Evolutionary conservation across 1,140 invertebrate genomes (phyloP).

Genomic region (Plectrocnemia conspersa): DNA sequence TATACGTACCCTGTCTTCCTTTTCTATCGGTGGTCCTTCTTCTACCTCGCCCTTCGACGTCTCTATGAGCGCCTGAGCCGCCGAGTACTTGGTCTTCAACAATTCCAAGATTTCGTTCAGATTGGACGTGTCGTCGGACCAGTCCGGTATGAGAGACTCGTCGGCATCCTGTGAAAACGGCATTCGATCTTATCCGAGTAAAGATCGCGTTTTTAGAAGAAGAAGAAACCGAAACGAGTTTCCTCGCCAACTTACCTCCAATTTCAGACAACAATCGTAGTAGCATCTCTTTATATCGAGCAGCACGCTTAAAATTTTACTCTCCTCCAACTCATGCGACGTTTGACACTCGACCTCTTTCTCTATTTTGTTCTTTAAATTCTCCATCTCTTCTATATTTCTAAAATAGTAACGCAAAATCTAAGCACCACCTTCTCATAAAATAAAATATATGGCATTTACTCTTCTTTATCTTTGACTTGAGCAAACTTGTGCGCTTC

Average conservation of each 20-base stretch:
- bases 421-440: neutral
- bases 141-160: slow-evolving; percentile 41
- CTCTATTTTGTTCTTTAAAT: slow-evolving; percentile 56
- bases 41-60: too few relatives aligned
- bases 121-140: slow-evolving; percentile 46
- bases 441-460: slow-evolving; percentile 38
- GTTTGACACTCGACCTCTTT: slow-evolving; percentile 49
- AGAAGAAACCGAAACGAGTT: too few relatives aligned
- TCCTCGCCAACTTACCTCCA: slow-evolving; percentile 48
- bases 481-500: slow-evolving; percentile 74
- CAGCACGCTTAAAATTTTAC: slow-evolving; percentile 49
- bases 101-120: slow-evolving; percentile 42
- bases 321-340: slow-evolving; percentile 45
- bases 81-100: slow-evolving; percentile 43
- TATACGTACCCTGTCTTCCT: slow-evolving; percentile 18
- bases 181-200: too few relatives aligned
- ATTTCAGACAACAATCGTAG: slow-evolving; percentile 45
- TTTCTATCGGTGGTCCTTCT: slow-evolving; percentile 16
- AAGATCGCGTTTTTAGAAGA: too few relatives aligned
- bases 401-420: slow-evolving; percentile 44
- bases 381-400: slow-evolving; percentile 61
- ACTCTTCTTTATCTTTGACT: slow-evolving; percentile 74
- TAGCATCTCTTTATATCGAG: slow-evolving; percentile 50
- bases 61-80: slow-evolving; percentile 38
- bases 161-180: slow-evolving; percentile 39